Conservation (phyloP, 1,140 invertebrate genomes). For the Melanaphis sacchari region DNA sequence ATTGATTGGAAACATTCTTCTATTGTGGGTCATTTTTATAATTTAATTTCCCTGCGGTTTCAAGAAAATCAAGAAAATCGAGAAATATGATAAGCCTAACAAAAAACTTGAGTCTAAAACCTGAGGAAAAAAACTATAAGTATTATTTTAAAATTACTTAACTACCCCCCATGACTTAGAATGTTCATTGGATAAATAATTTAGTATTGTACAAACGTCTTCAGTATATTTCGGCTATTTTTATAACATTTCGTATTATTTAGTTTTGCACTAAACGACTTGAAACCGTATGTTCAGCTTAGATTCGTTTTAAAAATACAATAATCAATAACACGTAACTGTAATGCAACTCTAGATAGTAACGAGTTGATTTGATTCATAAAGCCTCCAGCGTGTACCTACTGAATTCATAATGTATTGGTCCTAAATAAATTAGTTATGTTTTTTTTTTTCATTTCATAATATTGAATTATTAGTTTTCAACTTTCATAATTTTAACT, state of each 20-base stretch:
- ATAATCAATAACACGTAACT: background rate
- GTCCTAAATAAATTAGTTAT: background rate
- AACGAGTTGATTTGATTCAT: background rate
- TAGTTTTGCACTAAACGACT: background rate
- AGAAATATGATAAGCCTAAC: background rate
- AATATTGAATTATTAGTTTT: background rate
- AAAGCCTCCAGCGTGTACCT: background rate
- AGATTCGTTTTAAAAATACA: background rate
- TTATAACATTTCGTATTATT: background rate
- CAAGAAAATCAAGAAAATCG: background rate
- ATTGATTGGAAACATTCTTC: constrained; percentile 3
- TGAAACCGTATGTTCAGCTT: background rate
- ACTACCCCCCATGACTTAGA: background rate
- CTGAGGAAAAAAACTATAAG: background rate
- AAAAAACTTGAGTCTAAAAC: background rate
- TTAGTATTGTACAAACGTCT: background rate
- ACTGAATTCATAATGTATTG: background rate
- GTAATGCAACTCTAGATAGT: background rate
- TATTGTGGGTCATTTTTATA: background rate
- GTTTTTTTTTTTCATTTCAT: background rate
- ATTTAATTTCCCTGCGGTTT: background rate
- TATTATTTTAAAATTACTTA: background rate
- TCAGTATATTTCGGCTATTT: background rate
- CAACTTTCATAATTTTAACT: background rate
- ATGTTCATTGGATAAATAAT: background rate